Conservation (phyloP, 2,113 vertebrate genomes). For the Eurypyga helias region DNA sequence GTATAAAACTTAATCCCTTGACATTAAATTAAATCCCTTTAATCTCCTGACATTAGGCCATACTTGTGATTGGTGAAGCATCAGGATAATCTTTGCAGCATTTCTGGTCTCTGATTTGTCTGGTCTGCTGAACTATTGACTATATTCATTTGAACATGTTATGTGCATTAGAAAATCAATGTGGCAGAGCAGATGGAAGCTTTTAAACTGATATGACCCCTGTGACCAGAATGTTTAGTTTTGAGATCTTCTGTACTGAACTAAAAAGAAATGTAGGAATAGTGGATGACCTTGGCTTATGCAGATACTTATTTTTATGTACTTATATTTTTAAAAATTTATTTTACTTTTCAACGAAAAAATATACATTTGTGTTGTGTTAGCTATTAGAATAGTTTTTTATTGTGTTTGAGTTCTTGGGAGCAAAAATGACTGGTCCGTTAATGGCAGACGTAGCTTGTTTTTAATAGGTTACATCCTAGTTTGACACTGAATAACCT, state of each 20-base stretch:
- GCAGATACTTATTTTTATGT: background rate
- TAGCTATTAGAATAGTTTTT: background rate
- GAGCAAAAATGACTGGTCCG: background rate
- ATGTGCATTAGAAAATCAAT: slow-evolving; percentile 69
- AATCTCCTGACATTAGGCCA: background rate
- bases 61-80: background rate
- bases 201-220: slow-evolving; percentile 44
- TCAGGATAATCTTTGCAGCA: background rate
- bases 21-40: background rate
- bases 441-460: background rate
- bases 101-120: slow-evolving; percentile 27
- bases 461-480: background rate
- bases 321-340: background rate
- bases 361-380: background rate
- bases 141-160: slow-evolving; percentile 51
- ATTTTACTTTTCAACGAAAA: background rate
- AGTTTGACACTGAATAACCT: background rate
- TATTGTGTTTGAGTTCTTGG: background rate
- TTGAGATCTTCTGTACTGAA: background rate
- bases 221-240: slow-evolving; percentile 13
- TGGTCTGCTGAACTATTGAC: slow-evolving; percentile 59
- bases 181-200: slow-evolving; percentile 48
- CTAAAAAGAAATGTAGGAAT: background rate
- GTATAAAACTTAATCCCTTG: background rate
- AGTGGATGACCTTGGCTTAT: background rate